Base-by-base conservation (phyloP, 2,888 invertebrate species). In the Metalampra italica region DNA sequence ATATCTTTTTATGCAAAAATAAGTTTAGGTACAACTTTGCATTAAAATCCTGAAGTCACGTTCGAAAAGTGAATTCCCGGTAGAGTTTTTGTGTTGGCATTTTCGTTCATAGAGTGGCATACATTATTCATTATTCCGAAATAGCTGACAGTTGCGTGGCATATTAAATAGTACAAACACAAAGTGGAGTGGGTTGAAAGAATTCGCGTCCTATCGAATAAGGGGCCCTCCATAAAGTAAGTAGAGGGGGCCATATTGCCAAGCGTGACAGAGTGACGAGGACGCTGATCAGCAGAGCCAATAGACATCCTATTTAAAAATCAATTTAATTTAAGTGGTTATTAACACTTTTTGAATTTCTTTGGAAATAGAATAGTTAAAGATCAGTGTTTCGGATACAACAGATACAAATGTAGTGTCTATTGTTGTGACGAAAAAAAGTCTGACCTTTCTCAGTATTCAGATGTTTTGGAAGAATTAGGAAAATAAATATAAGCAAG, bases 101-200 rank as follows among this genome's bases (percentile, higher is more conserved):
- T 30, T 38, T 15, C 9, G 30, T 30, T 45, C 30, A 14, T 30
- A 13, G 36, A 37, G 29, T 9, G 36, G 8, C 36, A 46, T 46
- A 14, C 38, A 44, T 46, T 39, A 50, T 46, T 43, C 46, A 44
- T 44, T 37, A 34, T 42, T 38, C 34, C 12, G 34, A 7, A 41
- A 34, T 46, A 41, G 46, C 42, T 46, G 34, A 41, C 46, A 46
- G 43, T 47, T 50, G 46, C 50, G 47, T 50, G 47, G 47, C 34
- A 44, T 50, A 40, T 39, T 47, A 40, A 49, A 50, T 44, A 47
- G 12, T 22, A 22, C 22, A 34, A 5, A 8, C 46, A 34, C 15
- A 46, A 41, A 42, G 9, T 39, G 22, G 29, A 34, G 43, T 13
- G 44, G 45, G 46, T 50, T 50, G 15, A 45, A 41, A 45, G 13